Conservation (phyloP, 2,888 invertebrate genomes). For the Spisula subtruncata region DNA sequence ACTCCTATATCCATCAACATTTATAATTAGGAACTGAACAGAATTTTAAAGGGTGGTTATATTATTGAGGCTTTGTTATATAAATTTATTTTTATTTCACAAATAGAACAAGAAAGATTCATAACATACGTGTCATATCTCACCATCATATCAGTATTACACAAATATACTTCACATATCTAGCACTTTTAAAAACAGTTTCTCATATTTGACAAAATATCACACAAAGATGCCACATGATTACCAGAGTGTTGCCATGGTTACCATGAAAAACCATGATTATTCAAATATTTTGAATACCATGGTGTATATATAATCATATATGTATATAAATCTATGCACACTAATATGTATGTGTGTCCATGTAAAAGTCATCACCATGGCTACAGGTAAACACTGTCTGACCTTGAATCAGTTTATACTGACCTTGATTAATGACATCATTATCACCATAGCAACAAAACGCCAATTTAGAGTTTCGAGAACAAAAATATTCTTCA, state of each 20-base stretch:
- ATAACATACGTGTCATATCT: too few species aligned
- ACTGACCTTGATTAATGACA: not conserved
- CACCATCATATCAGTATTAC: too few species aligned
- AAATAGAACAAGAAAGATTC: too few species aligned
- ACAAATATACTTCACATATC: not conserved
- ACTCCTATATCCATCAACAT: too few species aligned
- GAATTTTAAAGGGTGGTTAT: too few species aligned
- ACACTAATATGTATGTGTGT: not conserved
- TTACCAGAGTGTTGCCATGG: not conserved
- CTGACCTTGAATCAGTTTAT: not conserved
- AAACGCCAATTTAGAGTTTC: not conserved
- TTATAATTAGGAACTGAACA: too few species aligned
- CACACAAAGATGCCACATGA: conserved; percentile 13
- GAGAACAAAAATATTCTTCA: not conserved
- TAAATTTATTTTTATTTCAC: too few species aligned
- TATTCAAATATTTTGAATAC: not conserved
- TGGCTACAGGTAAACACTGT: not conserved
- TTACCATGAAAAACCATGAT: not conserved
- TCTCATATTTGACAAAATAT: conserved; percentile 8
- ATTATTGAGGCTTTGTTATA: too few species aligned
- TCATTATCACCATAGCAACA: not conserved
- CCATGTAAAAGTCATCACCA: not conserved
- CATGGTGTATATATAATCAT: not conserved
- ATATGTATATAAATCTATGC: not conserved
- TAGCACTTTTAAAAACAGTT: conserved; percentile 1